Conservation (phyloP, 30 jellyfish, hydroid and myxozoan genomes). For the Phacellophora camtschatica region DNA sequence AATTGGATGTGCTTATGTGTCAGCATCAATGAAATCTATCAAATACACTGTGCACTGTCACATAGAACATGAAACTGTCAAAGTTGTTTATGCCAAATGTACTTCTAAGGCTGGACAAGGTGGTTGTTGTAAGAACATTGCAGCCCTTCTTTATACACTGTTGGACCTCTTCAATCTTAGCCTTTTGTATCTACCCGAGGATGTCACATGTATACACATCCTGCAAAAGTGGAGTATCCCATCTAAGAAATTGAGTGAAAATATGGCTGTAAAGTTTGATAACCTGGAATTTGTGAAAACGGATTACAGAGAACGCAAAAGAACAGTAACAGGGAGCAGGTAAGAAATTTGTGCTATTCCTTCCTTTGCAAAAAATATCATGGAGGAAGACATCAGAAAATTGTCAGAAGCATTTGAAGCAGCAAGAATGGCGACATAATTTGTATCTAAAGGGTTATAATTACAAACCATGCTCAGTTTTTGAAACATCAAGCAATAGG, state of each 20-base stretch:
- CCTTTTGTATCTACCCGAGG: constrained; percentile 12
- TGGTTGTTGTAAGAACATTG: constrained; percentile 59
- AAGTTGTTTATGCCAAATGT: constrained; percentile 43
- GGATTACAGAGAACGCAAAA: constrained; percentile 8
- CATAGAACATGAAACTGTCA: constrained; percentile 18
- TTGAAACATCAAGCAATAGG: constrained; percentile 20
- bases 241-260: neutral
- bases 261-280: constrained; percentile 24
- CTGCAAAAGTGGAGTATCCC: constrained; percentile 45
- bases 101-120: constrained; percentile 57
- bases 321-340: constrained; percentile 11
- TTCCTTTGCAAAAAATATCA: constrained; percentile 10
- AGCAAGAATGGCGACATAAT: neutral
- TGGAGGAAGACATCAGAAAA: neutral
- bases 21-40: too few species aligned
- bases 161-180: constrained; percentile 16
- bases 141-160: constrained; percentile 37
- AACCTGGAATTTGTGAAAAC: constrained; percentile 11
- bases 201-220: constrained; percentile 13
- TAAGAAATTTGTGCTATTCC: neutral
- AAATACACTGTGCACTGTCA: constrained; percentile 40
- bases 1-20: too few species aligned
- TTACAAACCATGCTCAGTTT: constrained; percentile 28
- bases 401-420: neutral
- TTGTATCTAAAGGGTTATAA: constrained; percentile 19